Conservation (phyloP, 2,113 vertebrate species). For the Albula goreensis region DNA sequence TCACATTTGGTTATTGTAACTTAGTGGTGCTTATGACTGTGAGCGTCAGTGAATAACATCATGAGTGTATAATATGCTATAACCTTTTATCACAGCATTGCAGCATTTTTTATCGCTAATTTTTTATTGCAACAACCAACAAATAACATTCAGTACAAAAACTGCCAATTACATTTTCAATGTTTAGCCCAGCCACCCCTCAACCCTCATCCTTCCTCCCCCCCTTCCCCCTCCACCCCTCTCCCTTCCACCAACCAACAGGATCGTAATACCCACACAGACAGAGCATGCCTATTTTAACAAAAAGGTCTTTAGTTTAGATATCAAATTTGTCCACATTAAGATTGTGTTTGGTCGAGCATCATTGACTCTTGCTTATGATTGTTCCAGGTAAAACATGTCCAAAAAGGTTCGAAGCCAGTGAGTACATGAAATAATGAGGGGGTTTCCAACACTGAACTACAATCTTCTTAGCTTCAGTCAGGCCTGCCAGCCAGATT, state of each 20-base stretch:
- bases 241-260: too few relatives aligned
- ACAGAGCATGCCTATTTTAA: too few relatives aligned
- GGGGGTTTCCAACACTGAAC: slow-evolving; percentile 14
- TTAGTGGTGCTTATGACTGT: neutral
- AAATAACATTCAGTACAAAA: neutral
- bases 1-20: neutral
- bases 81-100: neutral
- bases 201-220: neutral
- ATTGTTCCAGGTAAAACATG: slow-evolving; percentile 16
- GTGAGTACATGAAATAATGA: neutral
- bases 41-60: neutral
- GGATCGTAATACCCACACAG: too few relatives aligned
- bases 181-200: neutral
- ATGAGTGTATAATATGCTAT: neutral
- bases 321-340: too few relatives aligned
- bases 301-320: too few relatives aligned
- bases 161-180: neutral
- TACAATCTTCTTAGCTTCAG: slow-evolving; percentile 13
- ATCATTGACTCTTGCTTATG: slow-evolving; percentile 3
- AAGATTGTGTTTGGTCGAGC: neutral
- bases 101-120: neutral
- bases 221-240: neutral
- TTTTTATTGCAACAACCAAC: neutral
- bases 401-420: slow-evolving; percentile 3
- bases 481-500: slow-evolving; percentile 19